Percentiles rank a stretch among this genome's conserved stretches.
phyloP scores from a whole-genome alignment of 1,140 invertebrate genomes.

The Saccostrea echinata region DNA sequence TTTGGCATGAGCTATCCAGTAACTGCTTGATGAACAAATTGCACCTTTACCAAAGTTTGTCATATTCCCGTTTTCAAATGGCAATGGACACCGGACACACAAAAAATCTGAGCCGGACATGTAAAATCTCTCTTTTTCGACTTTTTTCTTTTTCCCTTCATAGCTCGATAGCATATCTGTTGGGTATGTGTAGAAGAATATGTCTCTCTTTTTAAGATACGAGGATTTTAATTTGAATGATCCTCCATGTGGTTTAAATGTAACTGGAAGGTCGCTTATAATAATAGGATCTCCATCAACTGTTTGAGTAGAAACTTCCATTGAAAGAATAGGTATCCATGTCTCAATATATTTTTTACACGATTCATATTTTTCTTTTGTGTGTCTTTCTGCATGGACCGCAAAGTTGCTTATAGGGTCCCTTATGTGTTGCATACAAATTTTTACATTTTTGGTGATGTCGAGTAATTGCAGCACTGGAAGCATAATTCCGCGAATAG shows the following conservation, averaged over 20 bases:
- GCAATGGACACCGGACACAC: slow-evolving; percentile 43
- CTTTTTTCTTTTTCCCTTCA: not conserved
- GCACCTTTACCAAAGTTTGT: not conserved
- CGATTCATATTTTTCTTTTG: slow-evolving; percentile 28
- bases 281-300: slow-evolving; percentile 50
- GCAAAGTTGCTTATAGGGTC: slow-evolving; percentile 59
- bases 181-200: slow-evolving; percentile 46
- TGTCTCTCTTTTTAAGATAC: slow-evolving; percentile 55
- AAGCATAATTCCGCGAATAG: slow-evolving; percentile 57
- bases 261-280: slow-evolving; percentile 53
- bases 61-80: not conserved
- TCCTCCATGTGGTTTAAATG: slow-evolving; percentile 46
- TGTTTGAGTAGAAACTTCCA: slow-evolving; percentile 63
- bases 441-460: slow-evolving; percentile 61
- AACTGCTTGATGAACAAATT: not conserved
- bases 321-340: slow-evolving; percentile 63
- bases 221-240: slow-evolving; percentile 28
- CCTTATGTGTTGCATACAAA: slow-evolving; percentile 60
- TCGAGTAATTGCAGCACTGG: slow-evolving; percentile 58
- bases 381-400: slow-evolving; percentile 47
- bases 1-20: slow-evolving; percentile 37
- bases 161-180: not conserved
- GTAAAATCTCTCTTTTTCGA: not conserved
- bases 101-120: slow-evolving; percentile 51
- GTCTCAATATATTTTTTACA: slow-evolving; percentile 56